Conservation (phyloP, 2,888 invertebrate genomes). For the Drosophila maculinotata region DNA sequence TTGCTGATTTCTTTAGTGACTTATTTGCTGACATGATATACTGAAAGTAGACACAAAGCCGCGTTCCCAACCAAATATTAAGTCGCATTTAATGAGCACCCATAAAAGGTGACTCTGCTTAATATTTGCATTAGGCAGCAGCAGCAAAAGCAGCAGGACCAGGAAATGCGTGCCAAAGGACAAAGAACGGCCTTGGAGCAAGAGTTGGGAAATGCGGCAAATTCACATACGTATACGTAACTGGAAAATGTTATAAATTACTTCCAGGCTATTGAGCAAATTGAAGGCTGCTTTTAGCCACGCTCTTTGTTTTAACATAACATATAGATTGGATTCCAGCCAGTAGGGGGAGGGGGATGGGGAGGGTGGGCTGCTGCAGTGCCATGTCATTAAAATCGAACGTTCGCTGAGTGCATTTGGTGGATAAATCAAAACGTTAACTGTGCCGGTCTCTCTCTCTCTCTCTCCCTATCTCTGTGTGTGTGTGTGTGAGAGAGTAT, state of each 20-base stretch:
- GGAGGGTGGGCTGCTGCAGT: too few species aligned
- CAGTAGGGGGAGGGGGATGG: slow-evolving; percentile 41
- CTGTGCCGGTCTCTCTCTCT: too few species aligned
- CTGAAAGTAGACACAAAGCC: slow-evolving; percentile 32
- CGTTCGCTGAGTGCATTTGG: slow-evolving; percentile 64
- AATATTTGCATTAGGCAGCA: slow-evolving; percentile 33
- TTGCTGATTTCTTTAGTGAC: slow-evolving; percentile 57
- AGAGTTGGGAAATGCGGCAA: neutral
- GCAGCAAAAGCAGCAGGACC: neutral
- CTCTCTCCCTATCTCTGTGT: too few species aligned
- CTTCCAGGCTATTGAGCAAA: slow-evolving; percentile 77
- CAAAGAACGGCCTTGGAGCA: slow-evolving; percentile 26
- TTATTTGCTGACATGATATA: slow-evolving; percentile 71
- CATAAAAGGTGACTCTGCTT: slow-evolving; percentile 35
- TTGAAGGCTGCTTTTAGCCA: slow-evolving; percentile 69
- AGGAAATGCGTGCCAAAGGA: slow-evolving; percentile 2
- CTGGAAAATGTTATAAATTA: slow-evolving; percentile 78
- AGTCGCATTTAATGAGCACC: slow-evolving; percentile 72
- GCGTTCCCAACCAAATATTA: slow-evolving; percentile 46
- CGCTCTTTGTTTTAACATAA: slow-evolving; percentile 74
- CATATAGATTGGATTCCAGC: slow-evolving; percentile 74
- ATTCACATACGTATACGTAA: slow-evolving; percentile 44
- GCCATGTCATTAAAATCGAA: slow-evolving; percentile 71
- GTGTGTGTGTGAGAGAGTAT: slow-evolving; percentile 30
- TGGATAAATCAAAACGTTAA: slow-evolving; percentile 70